These are phyloP conservation scores for Clangula hyemalis DNA, from an alignment of 2,797 vertebrate species.

Conservation along the genomic window DNA sequence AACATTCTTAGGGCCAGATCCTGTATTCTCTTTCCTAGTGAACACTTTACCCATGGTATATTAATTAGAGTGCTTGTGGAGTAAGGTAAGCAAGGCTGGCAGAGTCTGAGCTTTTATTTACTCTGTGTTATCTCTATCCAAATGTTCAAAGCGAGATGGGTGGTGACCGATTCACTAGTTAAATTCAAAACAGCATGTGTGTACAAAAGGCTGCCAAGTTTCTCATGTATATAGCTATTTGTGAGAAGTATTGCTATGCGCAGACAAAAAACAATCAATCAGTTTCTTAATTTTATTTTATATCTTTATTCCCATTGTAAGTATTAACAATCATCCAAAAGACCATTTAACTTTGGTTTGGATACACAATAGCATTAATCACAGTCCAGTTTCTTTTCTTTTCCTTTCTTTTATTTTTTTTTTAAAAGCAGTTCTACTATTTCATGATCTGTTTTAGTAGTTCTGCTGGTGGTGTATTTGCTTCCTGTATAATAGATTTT, in stretches of 20 bases:
- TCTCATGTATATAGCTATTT: conserved; percentile 48
- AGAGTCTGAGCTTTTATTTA: conserved; percentile 48
- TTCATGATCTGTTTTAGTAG: background rate
- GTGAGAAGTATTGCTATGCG: conserved; percentile 9
- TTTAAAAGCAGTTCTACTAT: background rate
- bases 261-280: conserved; percentile 39
- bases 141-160: conserved; percentile 61
- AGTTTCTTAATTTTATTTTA: conserved; percentile 55
- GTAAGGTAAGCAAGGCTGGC: conserved; percentile 55
- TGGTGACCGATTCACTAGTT: conserved; percentile 55
- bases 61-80: conserved; percentile 13
- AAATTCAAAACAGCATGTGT: conserved; percentile 60
- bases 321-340: conserved; percentile 43
- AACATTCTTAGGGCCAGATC: background rate
- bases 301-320: conserved; percentile 60
- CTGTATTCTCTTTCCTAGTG: background rate
- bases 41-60: background rate
- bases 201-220: conserved; percentile 48
- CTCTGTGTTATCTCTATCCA: conserved; percentile 60
- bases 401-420: background rate
- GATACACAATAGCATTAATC: conserved; percentile 55
- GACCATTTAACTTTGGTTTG: conserved; percentile 35
- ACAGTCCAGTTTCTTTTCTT: background rate
- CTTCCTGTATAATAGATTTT: background rate
- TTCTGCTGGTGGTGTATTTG: conserved; percentile 5